phyloP scores from a whole-genome alignment of 2,797 vertebrate genomes.

The Amniataba percoides region DNA sequence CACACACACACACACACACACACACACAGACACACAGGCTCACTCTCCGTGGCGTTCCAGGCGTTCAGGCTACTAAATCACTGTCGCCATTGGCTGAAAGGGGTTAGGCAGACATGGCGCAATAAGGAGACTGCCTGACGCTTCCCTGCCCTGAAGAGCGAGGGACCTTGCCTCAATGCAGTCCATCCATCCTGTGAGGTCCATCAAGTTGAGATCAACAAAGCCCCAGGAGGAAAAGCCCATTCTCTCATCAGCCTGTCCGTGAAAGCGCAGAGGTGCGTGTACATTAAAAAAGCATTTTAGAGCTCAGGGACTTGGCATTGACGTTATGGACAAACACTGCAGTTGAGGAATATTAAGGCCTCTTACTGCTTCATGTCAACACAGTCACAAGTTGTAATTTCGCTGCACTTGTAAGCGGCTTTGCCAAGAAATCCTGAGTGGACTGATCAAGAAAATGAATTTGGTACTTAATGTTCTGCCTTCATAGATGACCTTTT shows the following conservation, averaged over 20 bases:
- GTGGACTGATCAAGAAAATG: conserved; percentile 43
- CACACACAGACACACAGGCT: conserved; percentile 13
- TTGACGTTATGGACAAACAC: conserved; percentile 42
- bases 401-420: conserved; percentile 36
- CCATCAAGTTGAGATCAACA: conserved; percentile 55
- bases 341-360: conserved; percentile 37
- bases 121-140: conserved; percentile 50
- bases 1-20: conserved; percentile 15
- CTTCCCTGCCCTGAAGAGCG: conserved; percentile 43
- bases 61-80: conserved; percentile 69
- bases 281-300: conserved; percentile 28
- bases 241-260: conserved; percentile 19
- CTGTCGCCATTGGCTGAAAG: conserved; percentile 64
- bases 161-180: conserved; percentile 55
- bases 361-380: conserved; percentile 11
- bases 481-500: conserved; percentile 21
- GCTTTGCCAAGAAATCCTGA: conserved; percentile 52
- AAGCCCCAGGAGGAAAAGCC: conserved; percentile 26
- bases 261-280: conserved; percentile 25
- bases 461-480: conserved; percentile 22
- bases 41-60: conserved; percentile 9
- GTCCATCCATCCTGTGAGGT: conserved; percentile 59
- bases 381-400: conserved; percentile 42
- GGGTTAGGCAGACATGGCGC: conserved; percentile 62
- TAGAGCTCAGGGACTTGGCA: conserved; percentile 25